Base-by-base conservation (phyloP, 2,797 vertebrate genomes). In the Pogoniulus pusillus region DNA sequence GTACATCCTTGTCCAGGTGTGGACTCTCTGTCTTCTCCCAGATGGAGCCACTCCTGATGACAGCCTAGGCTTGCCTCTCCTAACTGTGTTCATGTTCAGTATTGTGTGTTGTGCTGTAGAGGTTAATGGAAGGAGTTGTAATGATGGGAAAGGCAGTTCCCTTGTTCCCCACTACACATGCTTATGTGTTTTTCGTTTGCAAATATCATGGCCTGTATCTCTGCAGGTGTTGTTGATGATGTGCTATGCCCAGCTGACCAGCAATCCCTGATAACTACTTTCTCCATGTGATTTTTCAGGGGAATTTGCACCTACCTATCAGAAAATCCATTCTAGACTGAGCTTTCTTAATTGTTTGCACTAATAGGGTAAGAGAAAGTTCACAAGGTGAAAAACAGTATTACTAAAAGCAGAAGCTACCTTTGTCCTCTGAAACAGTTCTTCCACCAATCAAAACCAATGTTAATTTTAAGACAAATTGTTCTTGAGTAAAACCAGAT, bases 41-140 rank as follows among this genome's bases (percentile, higher is more conserved):
- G 16, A 19, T 0, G 0, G 43, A 86, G 55, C 49, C 22, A n/a
- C 6, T 83, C 41, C 27, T 34, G 41, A 13, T 6, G 5, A 63
- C 66, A 55, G 26, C 34, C 51, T 41, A 32, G 51, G 32, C 51
- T 32, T 71, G 49, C 24, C 24, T 51, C n/a, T 69, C 19, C 30
- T 62, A 54, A 10, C 17, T 3, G 0, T 11, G 62, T 63, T 57
- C 16, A 2, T 53, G 74, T 65, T 45, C 17, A 6, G 41, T 7
- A 58, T 47, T 6, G 26, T 32, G 13, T 62, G 7, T 37, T 35
- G 32, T 73, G 62, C 72, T 58, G 32, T 12, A 49, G 62, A 37
- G 35, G 16, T 34, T 72, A 87, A 10, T 47, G 51, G 47, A 80
- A 32, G 24, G 24, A 82, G 20, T 20, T 22, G 37, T 19, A 32